Percentiles rank a stretch among this genome's conserved stretches.
phyloP scores from a whole-genome alignment of 2,797 vertebrate species.

The Esox lucius region DNA sequence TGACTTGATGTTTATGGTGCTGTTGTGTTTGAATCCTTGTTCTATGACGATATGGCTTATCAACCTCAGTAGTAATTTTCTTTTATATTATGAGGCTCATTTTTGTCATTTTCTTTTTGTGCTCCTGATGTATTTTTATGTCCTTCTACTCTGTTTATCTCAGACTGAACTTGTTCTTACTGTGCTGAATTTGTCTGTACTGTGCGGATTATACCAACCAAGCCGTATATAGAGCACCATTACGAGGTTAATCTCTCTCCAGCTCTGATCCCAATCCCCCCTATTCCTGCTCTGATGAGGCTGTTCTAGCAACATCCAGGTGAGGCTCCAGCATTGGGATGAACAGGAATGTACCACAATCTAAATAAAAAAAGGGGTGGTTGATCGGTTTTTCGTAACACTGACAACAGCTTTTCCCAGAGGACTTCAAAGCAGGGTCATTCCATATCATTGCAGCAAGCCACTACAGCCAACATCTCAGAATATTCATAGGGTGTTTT shows the following conservation, averaged over 20 bases:
- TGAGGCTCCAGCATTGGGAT: constrained; percentile 13
- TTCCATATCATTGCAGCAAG: too few species aligned
- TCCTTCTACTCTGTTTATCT: background rate
- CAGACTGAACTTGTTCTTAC: constrained; percentile 21
- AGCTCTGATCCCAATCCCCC: constrained; percentile 60
- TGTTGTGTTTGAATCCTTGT: background rate
- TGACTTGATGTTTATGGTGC: constrained; percentile 13
- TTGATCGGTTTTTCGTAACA: constrained; percentile 8
- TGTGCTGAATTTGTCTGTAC: constrained; percentile 54
- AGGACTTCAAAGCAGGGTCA: constrained; percentile 24
- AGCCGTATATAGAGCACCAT: constrained; percentile 63
- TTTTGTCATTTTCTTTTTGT: constrained; percentile 1
- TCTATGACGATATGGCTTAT: constrained; percentile 2
- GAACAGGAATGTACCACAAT: constrained; percentile 44
- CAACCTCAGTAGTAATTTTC: background rate
- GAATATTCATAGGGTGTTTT: too few species aligned
- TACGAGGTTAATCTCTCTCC: constrained; percentile 70
- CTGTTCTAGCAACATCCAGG: constrained; percentile 49
- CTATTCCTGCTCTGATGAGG: constrained; percentile 35
- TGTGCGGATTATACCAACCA: constrained; percentile 59
- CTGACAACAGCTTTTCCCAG: constrained; percentile 13
- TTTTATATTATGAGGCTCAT: constrained; percentile 15
- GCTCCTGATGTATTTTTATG: background rate
- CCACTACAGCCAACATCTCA: too few species aligned
- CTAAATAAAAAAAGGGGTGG: constrained; percentile 25